Conservation (phyloP, 2,888 invertebrate species). For the Latheticus oryzae region DNA sequence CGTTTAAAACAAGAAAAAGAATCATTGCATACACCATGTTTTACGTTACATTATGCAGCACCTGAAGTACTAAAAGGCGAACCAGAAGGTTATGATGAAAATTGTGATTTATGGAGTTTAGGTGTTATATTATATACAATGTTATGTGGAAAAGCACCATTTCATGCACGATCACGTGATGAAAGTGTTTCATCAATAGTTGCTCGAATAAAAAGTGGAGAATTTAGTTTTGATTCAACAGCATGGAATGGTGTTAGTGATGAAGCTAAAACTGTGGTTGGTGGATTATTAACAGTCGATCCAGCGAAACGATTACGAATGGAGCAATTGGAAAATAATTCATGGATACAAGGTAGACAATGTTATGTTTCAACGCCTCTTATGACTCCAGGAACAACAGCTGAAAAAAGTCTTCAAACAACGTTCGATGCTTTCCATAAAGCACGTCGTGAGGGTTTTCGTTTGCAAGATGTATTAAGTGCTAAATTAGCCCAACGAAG, state of each 20-base stretch:
- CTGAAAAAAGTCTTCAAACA: constrained; percentile 70
- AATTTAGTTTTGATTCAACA: constrained; percentile 77
- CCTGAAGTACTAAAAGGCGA: constrained; percentile 85
- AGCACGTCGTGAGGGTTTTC: constrained; percentile 78
- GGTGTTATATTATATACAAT: constrained; percentile 85
- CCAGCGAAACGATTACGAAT: constrained; percentile 78
- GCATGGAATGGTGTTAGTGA: constrained; percentile 81
- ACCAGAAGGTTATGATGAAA: constrained; percentile 84
- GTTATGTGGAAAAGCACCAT: constrained; percentile 89
- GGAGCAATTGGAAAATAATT: constrained; percentile 73
- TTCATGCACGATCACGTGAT: constrained; percentile 77
- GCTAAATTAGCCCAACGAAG: constrained; percentile 79
- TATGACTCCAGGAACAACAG: constrained; percentile 69
- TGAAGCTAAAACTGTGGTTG: constrained; percentile 80
- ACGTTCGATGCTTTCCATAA: constrained; percentile 77
- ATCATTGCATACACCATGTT: constrained; percentile 85
- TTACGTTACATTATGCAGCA: constrained; percentile 94
- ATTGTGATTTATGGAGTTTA: constrained; percentile 96
- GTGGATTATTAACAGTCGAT: constrained; percentile 82
- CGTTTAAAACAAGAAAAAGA: constrained; percentile 75
- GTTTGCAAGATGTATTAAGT: constrained; percentile 77
- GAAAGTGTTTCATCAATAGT: constrained; percentile 82
- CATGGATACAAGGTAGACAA: constrained; percentile 72
- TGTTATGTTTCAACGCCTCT: constrained; percentile 69
- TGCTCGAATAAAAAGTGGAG: constrained; percentile 82